These are phyloP conservation scores for Chironex yamaguchii DNA, from an alignment of 30 jellyfish, hydroid and myxozoan genomes.

Conservation along the genomic window DNA sequence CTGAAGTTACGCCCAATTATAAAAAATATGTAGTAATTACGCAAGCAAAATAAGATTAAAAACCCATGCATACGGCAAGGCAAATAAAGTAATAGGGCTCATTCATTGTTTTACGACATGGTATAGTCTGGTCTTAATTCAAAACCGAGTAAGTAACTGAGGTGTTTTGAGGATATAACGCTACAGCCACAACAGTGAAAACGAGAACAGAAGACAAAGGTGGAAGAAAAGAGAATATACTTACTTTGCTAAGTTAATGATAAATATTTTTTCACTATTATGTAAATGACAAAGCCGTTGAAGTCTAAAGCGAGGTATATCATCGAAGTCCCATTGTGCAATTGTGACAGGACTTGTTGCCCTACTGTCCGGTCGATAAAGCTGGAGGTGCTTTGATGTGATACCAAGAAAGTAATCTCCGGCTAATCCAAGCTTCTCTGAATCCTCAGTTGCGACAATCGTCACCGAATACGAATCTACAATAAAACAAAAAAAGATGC, in stretches of 20 bases:
- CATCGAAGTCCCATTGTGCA: constrained; percentile 87
- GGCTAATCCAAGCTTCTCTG: constrained; percentile 83
- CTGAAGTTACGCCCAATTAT: too few relatives aligned
- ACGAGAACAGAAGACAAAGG: background rate
- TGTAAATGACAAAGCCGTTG: constrained; percentile 87
- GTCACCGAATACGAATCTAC: constrained; percentile 83
- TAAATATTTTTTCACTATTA: constrained; percentile 90
- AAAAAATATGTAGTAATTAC: too few relatives aligned
- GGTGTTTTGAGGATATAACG: too few relatives aligned
- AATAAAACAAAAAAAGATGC: too few relatives aligned
- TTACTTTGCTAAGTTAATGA: constrained; percentile 90
- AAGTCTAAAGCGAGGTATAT: constrained; percentile 89
- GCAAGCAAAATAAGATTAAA: too few relatives aligned
- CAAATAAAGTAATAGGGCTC: too few relatives aligned
- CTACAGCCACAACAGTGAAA: background rate
- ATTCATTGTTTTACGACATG: too few relatives aligned
- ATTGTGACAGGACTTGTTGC: background rate
- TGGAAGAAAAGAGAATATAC: background rate
- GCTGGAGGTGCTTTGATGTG: constrained; percentile 75
- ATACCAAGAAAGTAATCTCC: constrained; percentile 86
- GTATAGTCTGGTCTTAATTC: too few relatives aligned
- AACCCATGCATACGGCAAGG: too few relatives aligned
- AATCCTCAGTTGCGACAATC: constrained; percentile 87
- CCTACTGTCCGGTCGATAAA: constrained; percentile 53
- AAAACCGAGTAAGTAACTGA: too few relatives aligned